Evolutionary conservation across 2,113 vertebrate species (phyloP).

Genomic region (Bambusicola thoracicus): DNA sequence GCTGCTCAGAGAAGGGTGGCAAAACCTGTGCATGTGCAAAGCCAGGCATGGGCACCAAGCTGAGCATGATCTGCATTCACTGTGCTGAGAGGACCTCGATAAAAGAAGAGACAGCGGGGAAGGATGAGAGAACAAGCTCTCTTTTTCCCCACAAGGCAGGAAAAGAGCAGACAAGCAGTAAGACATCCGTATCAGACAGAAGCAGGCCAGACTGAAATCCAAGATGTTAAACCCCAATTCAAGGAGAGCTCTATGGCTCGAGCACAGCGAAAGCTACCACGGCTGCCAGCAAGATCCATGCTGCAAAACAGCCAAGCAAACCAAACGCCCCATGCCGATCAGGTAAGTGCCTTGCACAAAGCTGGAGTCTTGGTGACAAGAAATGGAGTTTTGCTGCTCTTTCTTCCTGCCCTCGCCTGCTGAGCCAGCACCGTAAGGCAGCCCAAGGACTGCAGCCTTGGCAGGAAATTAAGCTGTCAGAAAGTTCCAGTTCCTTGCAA

Average conservation of each 20-base stretch:
- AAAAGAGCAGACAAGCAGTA: background rate
- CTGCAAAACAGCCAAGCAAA: background rate
- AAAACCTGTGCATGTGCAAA: background rate
- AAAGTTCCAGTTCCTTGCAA: background rate
- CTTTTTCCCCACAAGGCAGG: background rate
- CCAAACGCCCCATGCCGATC: background rate
- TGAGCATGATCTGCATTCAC: background rate
- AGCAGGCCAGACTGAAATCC: background rate
- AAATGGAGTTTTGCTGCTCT: constrained; percentile 6
- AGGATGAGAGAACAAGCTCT: background rate
- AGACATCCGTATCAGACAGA: background rate
- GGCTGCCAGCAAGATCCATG: background rate
- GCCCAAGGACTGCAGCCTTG: background rate
- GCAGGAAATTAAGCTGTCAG: constrained; percentile 1
- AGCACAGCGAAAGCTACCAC: background rate
- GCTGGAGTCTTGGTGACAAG: background rate
- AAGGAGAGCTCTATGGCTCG: rapidly evolving
- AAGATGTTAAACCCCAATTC: background rate
- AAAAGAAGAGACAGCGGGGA: background rate
- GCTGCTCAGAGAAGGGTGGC: background rate
- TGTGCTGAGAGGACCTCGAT: background rate
- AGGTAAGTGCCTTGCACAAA: background rate
- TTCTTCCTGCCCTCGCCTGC: background rate
- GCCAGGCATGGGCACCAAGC: background rate
- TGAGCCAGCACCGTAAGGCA: background rate